These are phyloP conservation scores for Bovichtus diacanthus DNA, from an alignment of 2,797 vertebrate genomes.

Conservation along the genomic window DNA sequence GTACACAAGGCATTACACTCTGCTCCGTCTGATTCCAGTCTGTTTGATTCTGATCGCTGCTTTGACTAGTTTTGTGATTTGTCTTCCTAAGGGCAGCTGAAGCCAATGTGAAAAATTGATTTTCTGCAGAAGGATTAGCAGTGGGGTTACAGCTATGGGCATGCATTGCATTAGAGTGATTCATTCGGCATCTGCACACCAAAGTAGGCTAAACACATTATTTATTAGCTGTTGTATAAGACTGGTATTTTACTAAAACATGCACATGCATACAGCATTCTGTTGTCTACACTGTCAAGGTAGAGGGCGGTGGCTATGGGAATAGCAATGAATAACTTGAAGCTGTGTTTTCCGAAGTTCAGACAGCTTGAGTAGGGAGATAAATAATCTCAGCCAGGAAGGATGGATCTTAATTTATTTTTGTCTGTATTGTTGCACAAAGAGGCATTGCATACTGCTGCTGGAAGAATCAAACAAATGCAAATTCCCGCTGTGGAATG, in stretches of 20 bases:
- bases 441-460: constrained; percentile 53
- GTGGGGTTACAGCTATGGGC: constrained; percentile 62
- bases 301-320: constrained; percentile 48
- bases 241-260: constrained; percentile 33
- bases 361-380: constrained; percentile 65
- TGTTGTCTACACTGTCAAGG: constrained; percentile 32
- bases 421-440: constrained; percentile 69
- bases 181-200: constrained; percentile 42
- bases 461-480: constrained; percentile 80
- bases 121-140: constrained; percentile 73
- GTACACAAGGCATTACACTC: constrained; percentile 27
- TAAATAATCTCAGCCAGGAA: constrained; percentile 72
- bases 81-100: constrained; percentile 59
- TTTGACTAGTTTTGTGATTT: constrained; percentile 66
- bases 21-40: constrained; percentile 41
- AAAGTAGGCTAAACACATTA: constrained; percentile 52
- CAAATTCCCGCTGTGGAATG: constrained; percentile 71
- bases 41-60: constrained; percentile 59
- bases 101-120: constrained; percentile 72
- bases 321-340: constrained; percentile 59
- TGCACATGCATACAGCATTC: constrained; percentile 19
- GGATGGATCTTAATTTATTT: constrained; percentile 76
- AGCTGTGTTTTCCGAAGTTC: constrained; percentile 58
- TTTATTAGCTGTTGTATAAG: constrained; percentile 50
- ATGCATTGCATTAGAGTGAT: constrained; percentile 65